Conservation (phyloP, 2,888 invertebrate genomes). For the Beris morrisii region DNA sequence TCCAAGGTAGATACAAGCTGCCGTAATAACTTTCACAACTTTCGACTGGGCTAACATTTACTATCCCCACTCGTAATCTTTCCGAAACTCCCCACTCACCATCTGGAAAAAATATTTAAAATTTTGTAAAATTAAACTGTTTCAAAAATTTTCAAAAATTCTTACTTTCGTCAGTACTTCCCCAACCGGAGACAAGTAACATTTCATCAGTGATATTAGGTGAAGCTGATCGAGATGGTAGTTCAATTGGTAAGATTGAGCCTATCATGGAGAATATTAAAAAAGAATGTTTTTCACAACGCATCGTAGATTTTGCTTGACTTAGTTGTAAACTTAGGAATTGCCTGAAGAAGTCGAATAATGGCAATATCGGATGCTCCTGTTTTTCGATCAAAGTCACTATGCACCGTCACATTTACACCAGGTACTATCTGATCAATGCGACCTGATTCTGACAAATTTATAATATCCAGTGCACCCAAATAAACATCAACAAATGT, state of each 20-base stretch:
- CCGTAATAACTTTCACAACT: slow-evolving; percentile 55
- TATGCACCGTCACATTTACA: slow-evolving; percentile 50
- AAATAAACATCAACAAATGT: slow-evolving; percentile 17
- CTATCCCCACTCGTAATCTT: slow-evolving; percentile 53
- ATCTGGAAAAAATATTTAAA: not conserved
- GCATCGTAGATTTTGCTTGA: not conserved
- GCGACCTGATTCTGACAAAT: slow-evolving; percentile 52
- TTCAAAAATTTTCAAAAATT: slow-evolving; percentile 42
- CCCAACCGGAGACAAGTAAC: slow-evolving; percentile 59
- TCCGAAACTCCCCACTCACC: slow-evolving; percentile 43
- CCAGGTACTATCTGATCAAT: slow-evolving; percentile 52
- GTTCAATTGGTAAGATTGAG: slow-evolving; percentile 52
- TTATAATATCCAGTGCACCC: slow-evolving; percentile 54
- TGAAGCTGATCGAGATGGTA: slow-evolving; percentile 51
- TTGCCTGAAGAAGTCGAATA: slow-evolving; percentile 48
- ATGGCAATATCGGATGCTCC: slow-evolving; percentile 53
- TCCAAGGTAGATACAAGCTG: slow-evolving; percentile 51
- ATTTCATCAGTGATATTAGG: slow-evolving; percentile 50
- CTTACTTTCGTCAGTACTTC: slow-evolving; percentile 44
- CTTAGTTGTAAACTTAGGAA: slow-evolving; percentile 49
- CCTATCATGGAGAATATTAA: slow-evolving; percentile 45
- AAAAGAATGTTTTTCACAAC: too few relatives aligned
- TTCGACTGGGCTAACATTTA: slow-evolving; percentile 52
- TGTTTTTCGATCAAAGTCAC: slow-evolving; percentile 52
- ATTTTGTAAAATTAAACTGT: not conserved